A percentile compares a stretch with the other conserved stretches of the same genome.
These are phyloP conservation scores for Tridacna gigas DNA, from an alignment of 2,888 invertebrate species.

Conservation along the genomic window DNA sequence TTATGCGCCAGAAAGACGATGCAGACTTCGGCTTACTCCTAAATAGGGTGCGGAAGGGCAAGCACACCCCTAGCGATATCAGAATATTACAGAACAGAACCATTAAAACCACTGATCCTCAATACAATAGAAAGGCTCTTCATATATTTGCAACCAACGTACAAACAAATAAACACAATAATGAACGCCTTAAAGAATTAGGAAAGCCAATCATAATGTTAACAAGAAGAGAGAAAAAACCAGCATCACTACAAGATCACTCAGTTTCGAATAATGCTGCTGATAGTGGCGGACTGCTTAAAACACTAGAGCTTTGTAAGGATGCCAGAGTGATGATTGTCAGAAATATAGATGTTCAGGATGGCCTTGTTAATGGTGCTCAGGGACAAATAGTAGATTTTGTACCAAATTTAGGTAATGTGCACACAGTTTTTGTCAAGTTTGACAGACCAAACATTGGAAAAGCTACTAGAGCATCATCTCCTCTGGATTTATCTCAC, in stretches of 20 bases:
- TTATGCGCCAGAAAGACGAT: slow-evolving; percentile 49
- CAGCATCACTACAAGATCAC: slow-evolving; percentile 29
- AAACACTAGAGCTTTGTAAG: slow-evolving; percentile 25
- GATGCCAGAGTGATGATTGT: slow-evolving; percentile 58
- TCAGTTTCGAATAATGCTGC: slow-evolving; percentile 27
- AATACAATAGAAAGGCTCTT: slow-evolving; percentile 27
- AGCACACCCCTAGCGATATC: slow-evolving; percentile 36
- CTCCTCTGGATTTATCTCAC: slow-evolving; percentile 24
- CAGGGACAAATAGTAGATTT: slow-evolving; percentile 52
- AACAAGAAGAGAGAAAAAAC: slow-evolving; percentile 31
- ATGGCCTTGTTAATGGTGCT: slow-evolving; percentile 61
- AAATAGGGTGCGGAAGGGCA: slow-evolving; percentile 28
- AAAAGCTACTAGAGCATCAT: slow-evolving; percentile 34
- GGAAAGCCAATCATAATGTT: slow-evolving; percentile 25
- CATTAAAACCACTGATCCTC: slow-evolving; percentile 10
- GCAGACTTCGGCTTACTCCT: slow-evolving; percentile 31
- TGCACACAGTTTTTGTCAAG: slow-evolving; percentile 38
- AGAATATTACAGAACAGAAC: slow-evolving; percentile 22
- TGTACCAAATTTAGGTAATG: slow-evolving; percentile 13
- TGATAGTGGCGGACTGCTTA: slow-evolving; percentile 35
- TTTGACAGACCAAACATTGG: slow-evolving; percentile 54
- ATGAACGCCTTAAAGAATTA: slow-evolving; percentile 28
- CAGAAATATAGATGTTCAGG: slow-evolving; percentile 59
- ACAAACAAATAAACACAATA: slow-evolving; percentile 42
- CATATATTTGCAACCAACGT: slow-evolving; percentile 39